phyloP scores from a whole-genome alignment of 2,888 invertebrate species.

The Bellardia pandia region DNA sequence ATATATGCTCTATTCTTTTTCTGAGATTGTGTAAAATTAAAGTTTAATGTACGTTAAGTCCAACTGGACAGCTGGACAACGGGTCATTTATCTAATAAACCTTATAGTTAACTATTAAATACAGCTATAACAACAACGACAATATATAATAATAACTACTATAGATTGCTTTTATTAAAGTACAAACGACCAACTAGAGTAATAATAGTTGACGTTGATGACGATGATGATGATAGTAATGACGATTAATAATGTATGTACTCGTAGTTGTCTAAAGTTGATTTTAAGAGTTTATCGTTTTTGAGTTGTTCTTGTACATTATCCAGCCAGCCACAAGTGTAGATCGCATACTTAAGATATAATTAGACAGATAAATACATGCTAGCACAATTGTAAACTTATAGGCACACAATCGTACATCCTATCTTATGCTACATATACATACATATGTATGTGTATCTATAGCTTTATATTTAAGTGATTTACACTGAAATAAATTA shows the following conservation, averaged over 20 bases:
- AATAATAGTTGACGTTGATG: neutral
- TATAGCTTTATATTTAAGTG: neutral
- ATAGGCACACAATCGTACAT: conserved; percentile 13
- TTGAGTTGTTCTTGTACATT: neutral
- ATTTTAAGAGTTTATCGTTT: conserved; percentile 13
- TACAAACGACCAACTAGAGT: conserved; percentile 11
- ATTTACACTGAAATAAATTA: conserved; percentile 44
- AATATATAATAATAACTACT: conserved; percentile 36
- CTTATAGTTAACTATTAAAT: conserved; percentile 35
- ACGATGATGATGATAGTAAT: conserved; percentile 35
- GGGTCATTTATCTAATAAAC: conserved; percentile 66
- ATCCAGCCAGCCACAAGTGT: conserved; percentile 37
- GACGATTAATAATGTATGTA: conserved; percentile 27
- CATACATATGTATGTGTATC: neutral
- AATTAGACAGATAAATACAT: conserved; percentile 63
- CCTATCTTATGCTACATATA: neutral
- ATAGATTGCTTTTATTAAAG: conserved; percentile 35
- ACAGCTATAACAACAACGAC: conserved; percentile 32
- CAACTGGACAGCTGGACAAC: conserved; percentile 49
- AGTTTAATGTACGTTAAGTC: conserved; percentile 45
- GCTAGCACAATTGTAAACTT: conserved; percentile 20
- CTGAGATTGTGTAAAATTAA: conserved; percentile 9
- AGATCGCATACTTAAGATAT: conserved; percentile 68
- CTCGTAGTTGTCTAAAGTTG: conserved; percentile 28
- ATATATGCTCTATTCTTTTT: neutral